Percentiles rank a stretch among this genome's conserved stretches.
Conservation (phyloP, 2,113 vertebrate species). For the Prochilodus magdalenae region DNA sequence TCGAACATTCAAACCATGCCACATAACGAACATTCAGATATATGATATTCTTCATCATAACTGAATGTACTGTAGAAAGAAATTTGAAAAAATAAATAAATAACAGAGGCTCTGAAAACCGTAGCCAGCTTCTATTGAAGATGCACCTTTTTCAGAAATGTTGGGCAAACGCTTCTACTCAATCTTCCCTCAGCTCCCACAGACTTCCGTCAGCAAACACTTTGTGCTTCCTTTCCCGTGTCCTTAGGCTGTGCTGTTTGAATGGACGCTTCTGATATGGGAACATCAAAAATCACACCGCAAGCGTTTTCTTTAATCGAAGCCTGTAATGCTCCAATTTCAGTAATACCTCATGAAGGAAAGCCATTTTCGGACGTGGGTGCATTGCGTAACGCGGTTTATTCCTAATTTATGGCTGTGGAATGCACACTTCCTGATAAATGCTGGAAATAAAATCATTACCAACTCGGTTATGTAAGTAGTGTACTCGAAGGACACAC, state of each 20-base stretch:
- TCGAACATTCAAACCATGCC: too few species aligned
- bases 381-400: neutral
- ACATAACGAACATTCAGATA: too few species aligned
- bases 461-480: constrained; percentile 5
- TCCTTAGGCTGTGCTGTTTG: neutral
- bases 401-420: constrained; percentile 17
- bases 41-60: too few species aligned
- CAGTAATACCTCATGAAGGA: neutral
- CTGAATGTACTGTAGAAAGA: too few species aligned
- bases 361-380: neutral
- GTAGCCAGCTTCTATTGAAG: neutral
- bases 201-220: neutral
- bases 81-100: neutral
- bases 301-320: neutral
- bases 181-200: neutral
- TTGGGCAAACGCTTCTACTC: neutral
- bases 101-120: too few species aligned
- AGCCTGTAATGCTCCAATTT: neutral
- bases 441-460: constrained; percentile 31
- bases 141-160: neutral
- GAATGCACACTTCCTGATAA: neutral
- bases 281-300: neutral
- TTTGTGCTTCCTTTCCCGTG: neutral
- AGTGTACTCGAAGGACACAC: constrained; percentile 10
- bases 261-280: neutral